Conservation (phyloP, 2,888 invertebrate genomes). For the Lissonota sp. region DNA sequence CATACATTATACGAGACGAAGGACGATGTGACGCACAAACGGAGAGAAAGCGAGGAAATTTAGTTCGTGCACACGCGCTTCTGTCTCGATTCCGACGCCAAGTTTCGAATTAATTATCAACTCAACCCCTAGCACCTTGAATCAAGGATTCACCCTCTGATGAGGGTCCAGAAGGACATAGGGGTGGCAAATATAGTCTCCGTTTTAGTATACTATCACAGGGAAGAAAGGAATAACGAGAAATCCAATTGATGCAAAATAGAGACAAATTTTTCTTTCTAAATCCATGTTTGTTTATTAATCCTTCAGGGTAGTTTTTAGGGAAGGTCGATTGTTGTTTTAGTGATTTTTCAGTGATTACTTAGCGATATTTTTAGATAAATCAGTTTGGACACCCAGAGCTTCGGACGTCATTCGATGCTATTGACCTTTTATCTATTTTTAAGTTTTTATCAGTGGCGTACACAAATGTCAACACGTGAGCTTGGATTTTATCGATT, state of each 20-base stretch:
- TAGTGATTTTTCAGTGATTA: too few relatives aligned
- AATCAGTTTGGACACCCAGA: too few relatives aligned
- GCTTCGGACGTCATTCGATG: neutral
- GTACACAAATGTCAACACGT: too few relatives aligned
- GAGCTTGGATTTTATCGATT: slow-evolving; percentile 2
- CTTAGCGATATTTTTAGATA: too few relatives aligned
- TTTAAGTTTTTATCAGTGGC: neutral
- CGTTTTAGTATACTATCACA: too few relatives aligned
- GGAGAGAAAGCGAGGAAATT: slow-evolving; percentile 20
- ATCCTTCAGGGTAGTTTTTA: too few relatives aligned
- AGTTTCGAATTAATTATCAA: slow-evolving; percentile 57
- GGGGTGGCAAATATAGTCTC: too few relatives aligned
- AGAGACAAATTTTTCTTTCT: too few relatives aligned
- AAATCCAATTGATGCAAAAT: too few relatives aligned
- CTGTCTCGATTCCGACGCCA: slow-evolving; percentile 39
- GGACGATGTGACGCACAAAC: slow-evolving; percentile 10
- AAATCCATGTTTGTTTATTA: too few relatives aligned
- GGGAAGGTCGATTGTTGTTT: too few relatives aligned
- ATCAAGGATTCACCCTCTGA: slow-evolving; percentile 11
- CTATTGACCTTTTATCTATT: slow-evolving; percentile 28
- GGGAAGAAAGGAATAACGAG: too few relatives aligned
- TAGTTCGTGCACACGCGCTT: slow-evolving; percentile 14
- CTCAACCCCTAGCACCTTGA: slow-evolving; percentile 19
- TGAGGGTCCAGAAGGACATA: slow-evolving; percentile 17
- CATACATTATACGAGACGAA: neutral